These are phyloP conservation scores for Himalopsyche tibetana DNA, from an alignment of 2,888 invertebrate species.

Conservation along the genomic window DNA sequence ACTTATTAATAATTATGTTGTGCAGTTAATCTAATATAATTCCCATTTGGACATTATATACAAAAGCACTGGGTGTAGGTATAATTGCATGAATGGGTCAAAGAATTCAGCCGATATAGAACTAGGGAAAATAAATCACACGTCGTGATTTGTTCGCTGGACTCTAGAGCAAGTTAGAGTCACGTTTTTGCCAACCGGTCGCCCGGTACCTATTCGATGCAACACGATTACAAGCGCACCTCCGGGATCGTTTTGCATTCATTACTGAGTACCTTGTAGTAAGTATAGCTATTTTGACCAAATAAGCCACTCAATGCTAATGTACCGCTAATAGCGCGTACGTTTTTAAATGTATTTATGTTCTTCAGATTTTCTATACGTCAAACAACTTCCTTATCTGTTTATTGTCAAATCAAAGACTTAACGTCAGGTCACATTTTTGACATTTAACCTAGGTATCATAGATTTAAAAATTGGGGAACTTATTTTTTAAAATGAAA, in stretches of 20 bases:
- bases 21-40: background rate
- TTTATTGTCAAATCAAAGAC: no score
- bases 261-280: background rate
- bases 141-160: constrained; percentile 26
- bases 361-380: no score
- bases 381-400: no score
- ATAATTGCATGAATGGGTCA: constrained; percentile 14
- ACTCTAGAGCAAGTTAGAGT: constrained; percentile 26
- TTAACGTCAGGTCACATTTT: no score
- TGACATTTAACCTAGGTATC: no score
- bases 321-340: no score
- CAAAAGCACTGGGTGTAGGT: background rate
- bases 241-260: constrained; percentile 23
- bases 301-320: no score
- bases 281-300: no score
- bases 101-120: constrained; percentile 10
- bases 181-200: constrained; percentile 23
- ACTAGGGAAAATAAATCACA: constrained; percentile 14
- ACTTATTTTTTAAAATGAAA: no score
- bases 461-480: no score
- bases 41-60: background rate
- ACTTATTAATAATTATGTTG: no score
- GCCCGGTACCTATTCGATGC: background rate
- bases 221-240: constrained; percentile 20
- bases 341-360: no score